A percentile compares a stretch with the other conserved stretches of the same genome.
Evolutionary conservation across 2,888 invertebrate species (phyloP).

Genomic region (Penaeus monodon): DNA sequence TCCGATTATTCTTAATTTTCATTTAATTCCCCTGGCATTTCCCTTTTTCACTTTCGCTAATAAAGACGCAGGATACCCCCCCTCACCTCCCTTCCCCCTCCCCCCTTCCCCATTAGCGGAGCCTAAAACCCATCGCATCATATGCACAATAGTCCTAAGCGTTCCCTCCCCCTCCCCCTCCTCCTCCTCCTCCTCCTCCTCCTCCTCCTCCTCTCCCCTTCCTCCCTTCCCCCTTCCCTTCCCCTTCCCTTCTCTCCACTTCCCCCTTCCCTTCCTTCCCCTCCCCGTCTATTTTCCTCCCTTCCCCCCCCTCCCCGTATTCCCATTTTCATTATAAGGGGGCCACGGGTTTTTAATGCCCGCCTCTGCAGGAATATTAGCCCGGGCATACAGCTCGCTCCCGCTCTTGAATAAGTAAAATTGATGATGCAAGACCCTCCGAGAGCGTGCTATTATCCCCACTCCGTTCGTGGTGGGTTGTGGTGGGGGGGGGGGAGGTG

Average conservation of each 20-base stretch:
- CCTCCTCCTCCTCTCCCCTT: too few relatives aligned
- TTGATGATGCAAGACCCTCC: conserved; percentile 42
- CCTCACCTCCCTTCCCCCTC: neutral
- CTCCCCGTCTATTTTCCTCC: neutral
- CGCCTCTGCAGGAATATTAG: conserved; percentile 46
- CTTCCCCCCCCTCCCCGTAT: conserved; percentile 5
- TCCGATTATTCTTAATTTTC: conserved; percentile 12
- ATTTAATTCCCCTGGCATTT: neutral
- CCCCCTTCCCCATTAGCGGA: neutral
- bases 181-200: too few relatives aligned
- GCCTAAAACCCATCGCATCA: conserved; percentile 8
- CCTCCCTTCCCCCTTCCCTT: too few relatives aligned
- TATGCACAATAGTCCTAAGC: conserved; percentile 21
- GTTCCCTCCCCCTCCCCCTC: neutral
- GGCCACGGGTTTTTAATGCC: conserved; percentile 40
- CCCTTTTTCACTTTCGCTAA: conserved; percentile 16
- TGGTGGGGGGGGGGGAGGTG: too few relatives aligned
- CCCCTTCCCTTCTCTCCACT: too few relatives aligned
- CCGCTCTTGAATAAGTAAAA: conserved; percentile 53
- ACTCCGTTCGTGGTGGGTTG: too few relatives aligned
- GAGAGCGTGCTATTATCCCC: too few relatives aligned
- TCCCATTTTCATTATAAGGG: conserved; percentile 58
- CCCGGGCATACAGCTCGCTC: conserved; percentile 39
- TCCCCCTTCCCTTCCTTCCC: neutral
- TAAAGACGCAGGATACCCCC: conserved; percentile 19